Base-by-base conservation (phyloP, 2,888 invertebrate genomes). In the Thelaira solivaga region DNA sequence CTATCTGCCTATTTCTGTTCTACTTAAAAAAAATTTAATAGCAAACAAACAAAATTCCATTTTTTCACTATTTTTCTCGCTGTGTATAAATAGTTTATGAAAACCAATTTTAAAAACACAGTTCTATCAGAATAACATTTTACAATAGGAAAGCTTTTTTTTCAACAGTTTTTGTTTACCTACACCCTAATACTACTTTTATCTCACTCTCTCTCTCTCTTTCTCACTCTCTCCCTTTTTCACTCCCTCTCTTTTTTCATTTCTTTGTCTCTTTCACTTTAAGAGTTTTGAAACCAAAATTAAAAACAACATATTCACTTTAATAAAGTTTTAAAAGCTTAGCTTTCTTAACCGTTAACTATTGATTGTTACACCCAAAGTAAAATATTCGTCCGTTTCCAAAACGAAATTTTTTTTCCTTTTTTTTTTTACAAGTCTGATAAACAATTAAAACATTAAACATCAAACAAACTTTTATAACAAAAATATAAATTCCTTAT, bases 1-100 rank as follows among this genome's bases (percentile, higher is more conserved):
- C 67, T 85, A 86, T 85, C 82, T 85, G 83, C 80, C 81, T 82
- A 65, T 81, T 77, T 81, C 79, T 64, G 53, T 69, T 69, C 51
- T 67, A 61, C 53, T 62, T 43, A 74, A 65, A 65, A n/a, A n/a
- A n/a, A n/a, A n/a, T n/a, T 49, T 43, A 62, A 64, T 49, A 69
- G 41, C 61, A 71, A 76, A 79, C 74, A 73, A 76, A 62, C 74
- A 73, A 81, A 80, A 65, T 51, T 49, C 53, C 45, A 69, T 62
- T 72, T 47, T 20, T 57, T 65, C 57, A 81, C 61, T 45, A 26
- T 41, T 45, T 69, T 62, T 73, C 73, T 78, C 53, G 77, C 73
- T 77, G 73, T 77, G 77, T 77, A 68, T 73, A 76, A 65, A 68
- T 64, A 71, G 41, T n/a, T n/a, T n/a, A n/a, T n/a, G n/a, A 26